Base-by-base conservation (phyloP, 1,140 invertebrate genomes). In the Phortica variegata region DNA sequence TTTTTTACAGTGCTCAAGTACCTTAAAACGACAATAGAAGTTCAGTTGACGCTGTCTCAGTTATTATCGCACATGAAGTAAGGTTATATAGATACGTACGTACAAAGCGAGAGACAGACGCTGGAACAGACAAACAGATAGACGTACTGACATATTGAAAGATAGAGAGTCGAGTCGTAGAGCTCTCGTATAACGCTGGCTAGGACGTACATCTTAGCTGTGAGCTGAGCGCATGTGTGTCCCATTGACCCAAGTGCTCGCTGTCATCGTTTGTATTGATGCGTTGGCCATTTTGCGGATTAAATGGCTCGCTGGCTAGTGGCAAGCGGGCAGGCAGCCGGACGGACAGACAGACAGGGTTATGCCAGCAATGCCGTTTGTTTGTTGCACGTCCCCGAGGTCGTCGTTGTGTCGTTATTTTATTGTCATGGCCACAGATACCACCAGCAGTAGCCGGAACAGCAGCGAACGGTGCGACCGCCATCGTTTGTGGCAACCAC, bases 191-290 rank as follows among this genome's bases (percentile, higher is more conserved):
- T 29, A 7, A 6, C 6, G 12, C 12, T 7, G 26, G 26, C 26
- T 29, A 29, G 12, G 26, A 29, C 26, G 6, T 29, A 29, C 26
- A 29, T 12, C 26, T 29, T 29, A 29, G 26, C 6, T 6, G 26
- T 12, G 12, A 29, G 26, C 26, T 29, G 12, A 12, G 6, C 26
- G 12, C 26, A 29, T 60, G 65, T 60, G 60, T 56, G 63, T 68
- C 65, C 63, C 56, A 68, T 68, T 68, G 60, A 68, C 63, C 63
- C 63, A 63, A 54, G 60, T 68, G 63, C 62, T 63, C 49, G 68
- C 62, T 63, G 68, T 68, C 49, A 54, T 48, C 48, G 43, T 31
- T 59, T 40, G 43, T 63, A 56, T 47, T 60, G 54, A 60, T 68
- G 63, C 38, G 63, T 60, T 68, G 57, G 46, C 63, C 54, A 63